Evolutionary conservation across 2,113 vertebrate species (phyloP), one percentile per base, ranked within the genome.

Genomic region (Egretta garzetta): DNA sequence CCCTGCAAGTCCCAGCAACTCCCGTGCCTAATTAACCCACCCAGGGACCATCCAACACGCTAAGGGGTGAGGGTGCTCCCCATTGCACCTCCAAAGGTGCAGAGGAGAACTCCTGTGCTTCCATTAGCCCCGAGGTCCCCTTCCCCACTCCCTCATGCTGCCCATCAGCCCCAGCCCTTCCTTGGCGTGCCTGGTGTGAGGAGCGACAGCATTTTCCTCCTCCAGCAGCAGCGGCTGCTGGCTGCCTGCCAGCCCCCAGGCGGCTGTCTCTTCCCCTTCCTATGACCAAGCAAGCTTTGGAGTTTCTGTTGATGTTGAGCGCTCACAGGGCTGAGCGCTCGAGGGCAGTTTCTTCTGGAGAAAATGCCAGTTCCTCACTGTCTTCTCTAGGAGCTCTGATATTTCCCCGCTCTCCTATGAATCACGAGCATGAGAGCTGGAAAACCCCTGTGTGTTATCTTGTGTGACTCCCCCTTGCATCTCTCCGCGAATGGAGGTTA

Each of bases 361-460:
- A 91, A 96, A 96, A 96, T 68, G 66, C 85, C 95, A 53, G 39
- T 83, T 96, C 87, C 83, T 97, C 59, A 81, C 43, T 71, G 56
- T 76, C 80, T 90, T 72, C 41, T 92, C 92, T 86, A 93, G 32
- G 68, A 96, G 8, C 79, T 55, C 80, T 73, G 75, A 77, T 96
- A 74, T 77, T 97, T 96, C 93, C 62, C 73, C 66, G 41, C 82
- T 95, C 43, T 52, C 39, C 7, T 15, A 82, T 97, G 96, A 98
- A 87, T 98, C 97, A 97, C 2, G 4, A 93, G 49, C 83, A 74
- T 82, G 23, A 86, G 60, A 88, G 74, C 71, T 89, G 90, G 94
- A 94, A 93, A 92, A 88, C 5, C 53, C 62, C 92, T 56, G 28
- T 43, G 41, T 93, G 63, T 96, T 95, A 96, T 96, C 37, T 90